A percentile compares a stretch with the other conserved stretches of the same genome.
Conservation (phyloP, 2,113 vertebrate genomes). For the Hippocampus guttulatus region DNA sequence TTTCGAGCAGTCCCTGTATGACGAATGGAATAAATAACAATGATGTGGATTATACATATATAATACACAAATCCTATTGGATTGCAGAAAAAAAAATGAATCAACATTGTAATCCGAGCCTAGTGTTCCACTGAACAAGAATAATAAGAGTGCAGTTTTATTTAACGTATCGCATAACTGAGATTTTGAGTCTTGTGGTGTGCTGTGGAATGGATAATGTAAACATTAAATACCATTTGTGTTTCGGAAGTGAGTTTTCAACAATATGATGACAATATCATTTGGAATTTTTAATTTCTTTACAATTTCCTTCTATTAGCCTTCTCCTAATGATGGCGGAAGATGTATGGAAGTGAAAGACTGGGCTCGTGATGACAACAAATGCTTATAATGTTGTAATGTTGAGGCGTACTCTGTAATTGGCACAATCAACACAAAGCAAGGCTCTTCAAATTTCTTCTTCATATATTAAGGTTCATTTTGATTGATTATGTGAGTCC, state of each 20-base stretch:
- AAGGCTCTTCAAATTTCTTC: conserved; percentile 27
- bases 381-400: conserved; percentile 18
- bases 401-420: conserved; percentile 14
- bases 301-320: neutral
- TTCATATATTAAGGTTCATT: conserved; percentile 38
- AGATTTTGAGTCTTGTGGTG: too few relatives aligned
- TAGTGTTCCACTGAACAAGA: neutral
- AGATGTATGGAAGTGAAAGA: conserved; percentile 1
- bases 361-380: neutral
- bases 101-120: neutral
- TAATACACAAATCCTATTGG: neutral
- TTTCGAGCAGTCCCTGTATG: too few relatives aligned
- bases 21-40: too few relatives aligned
- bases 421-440: conserved; percentile 21
- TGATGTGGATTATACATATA: neutral
- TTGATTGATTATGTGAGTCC: conserved; percentile 38
- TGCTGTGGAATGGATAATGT: too few relatives aligned
- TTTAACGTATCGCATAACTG: too few relatives aligned
- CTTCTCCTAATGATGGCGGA: neutral
- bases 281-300: neutral
- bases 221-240: too few relatives aligned
- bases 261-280: neutral
- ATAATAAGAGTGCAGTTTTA: neutral
- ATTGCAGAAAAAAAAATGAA: neutral
- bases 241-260: too few relatives aligned